Base-by-base conservation (phyloP, 2,113 vertebrate genomes). In the Lepisosteus oculatus region DNA sequence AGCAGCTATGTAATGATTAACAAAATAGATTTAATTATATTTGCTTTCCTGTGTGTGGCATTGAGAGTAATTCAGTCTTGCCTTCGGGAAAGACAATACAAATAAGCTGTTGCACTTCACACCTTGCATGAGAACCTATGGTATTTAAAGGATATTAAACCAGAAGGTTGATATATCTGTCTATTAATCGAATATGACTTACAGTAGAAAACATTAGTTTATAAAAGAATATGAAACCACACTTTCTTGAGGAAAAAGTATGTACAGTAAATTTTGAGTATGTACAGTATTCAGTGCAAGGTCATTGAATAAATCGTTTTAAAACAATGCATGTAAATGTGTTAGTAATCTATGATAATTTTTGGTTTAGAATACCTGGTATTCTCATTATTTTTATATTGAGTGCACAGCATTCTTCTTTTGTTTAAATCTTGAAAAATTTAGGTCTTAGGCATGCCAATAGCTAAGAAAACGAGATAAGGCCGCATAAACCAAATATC, bases 401-500 rank as follows among this genome's bases (percentile, higher is more conserved):
- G 47, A 51, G 2, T 51, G 47, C 47, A 51, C 9, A 6, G 47
- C 14, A 69, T 80, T 81, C 72, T 72, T 55, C 75, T 15, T 51
- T 14, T 61, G 73, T 80, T 85, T 63, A 75, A 77, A 29, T 73
- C 47, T 77, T 76, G 64, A 3, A 15, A 43, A 72, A 78, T 73
- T 61, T 72, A 68, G 63, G 68, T 72, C 62, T 82, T 77, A 75
- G 81, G 71, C 68, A 41, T 45, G 17, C 72, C 70, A 71, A 84
- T 82, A 76, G 76, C 74, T 71, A 76, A 77, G 71, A 74, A 70
- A 77, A 7, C 51, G 75, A 78, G 84, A 86, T 83, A 85, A 85
- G 72, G 69, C 68, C 72, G 79, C 68, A 66, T 78, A 78, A 81
- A 83, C 75, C 74, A 78, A 78, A 81, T 86, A 79, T 66, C 64